phyloP scores from a whole-genome alignment of 2,797 vertebrate genomes.

The Enteromius paludinosus region DNA sequence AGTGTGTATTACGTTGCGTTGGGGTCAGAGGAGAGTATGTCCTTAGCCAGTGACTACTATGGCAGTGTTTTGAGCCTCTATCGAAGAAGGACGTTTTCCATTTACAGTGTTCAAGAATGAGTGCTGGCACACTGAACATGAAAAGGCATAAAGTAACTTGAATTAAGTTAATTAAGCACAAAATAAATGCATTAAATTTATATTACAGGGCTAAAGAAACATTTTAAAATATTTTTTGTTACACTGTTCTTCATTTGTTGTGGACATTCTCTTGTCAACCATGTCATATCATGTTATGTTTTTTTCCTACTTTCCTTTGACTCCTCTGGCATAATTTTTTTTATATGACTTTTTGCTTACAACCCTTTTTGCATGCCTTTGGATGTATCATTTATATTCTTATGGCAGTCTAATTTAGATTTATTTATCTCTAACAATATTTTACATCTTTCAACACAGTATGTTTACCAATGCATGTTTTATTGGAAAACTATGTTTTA shows the following conservation, averaged over 20 bases:
- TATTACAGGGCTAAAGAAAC: not conserved
- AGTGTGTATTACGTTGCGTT: constrained; percentile 93
- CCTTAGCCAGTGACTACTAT: constrained; percentile 95
- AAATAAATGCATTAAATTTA: constrained; percentile 36
- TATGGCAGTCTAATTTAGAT: not conserved
- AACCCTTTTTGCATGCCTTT: constrained; percentile 28
- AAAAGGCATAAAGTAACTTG: constrained; percentile 35
- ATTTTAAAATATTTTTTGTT: constrained; percentile 40
- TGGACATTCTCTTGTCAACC: constrained; percentile 40
- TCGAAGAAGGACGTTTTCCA: constrained; percentile 95
- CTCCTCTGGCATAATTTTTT: constrained; percentile 60
- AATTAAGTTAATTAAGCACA: constrained; percentile 27
- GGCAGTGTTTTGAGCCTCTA: constrained; percentile 99
- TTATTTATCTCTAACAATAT: not conserved
- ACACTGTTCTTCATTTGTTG: constrained; percentile 51
- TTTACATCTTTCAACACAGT: not conserved
- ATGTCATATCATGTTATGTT: constrained; percentile 5
- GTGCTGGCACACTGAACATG: constrained; percentile 12
- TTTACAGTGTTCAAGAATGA: constrained; percentile 68
- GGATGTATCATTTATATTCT: not conserved
- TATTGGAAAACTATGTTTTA: not conserved
- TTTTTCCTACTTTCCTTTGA: constrained; percentile 79
- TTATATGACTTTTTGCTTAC: not conserved
- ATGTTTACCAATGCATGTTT: not conserved
- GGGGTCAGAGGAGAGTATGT: constrained; percentile 99